Evolutionary conservation across 2,888 invertebrate genomes (phyloP).

Genomic region (Caradrina clavipalpis): DNA sequence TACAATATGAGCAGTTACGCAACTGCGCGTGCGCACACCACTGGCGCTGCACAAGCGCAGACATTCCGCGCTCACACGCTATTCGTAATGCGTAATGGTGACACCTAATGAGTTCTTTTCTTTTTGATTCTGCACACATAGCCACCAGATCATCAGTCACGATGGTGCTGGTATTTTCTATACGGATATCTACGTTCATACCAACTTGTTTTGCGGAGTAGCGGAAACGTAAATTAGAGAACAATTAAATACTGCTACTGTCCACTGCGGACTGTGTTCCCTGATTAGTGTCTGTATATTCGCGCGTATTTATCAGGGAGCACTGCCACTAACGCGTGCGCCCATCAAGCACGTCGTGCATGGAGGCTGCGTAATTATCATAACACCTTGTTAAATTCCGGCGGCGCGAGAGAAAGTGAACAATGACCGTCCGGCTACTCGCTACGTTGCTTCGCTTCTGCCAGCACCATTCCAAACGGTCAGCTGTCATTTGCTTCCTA

Average conservation of each 20-base stretch:
- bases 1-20: slow-evolving; percentile 45
- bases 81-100: neutral
- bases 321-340: slow-evolving; percentile 2
- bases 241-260: neutral
- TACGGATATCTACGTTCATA: neutral
- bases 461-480: neutral
- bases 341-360: slow-evolving; percentile 16
- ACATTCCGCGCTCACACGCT: neutral
- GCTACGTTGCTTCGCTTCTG: slow-evolving; percentile 12
- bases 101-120: neutral
- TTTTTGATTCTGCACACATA: neutral
- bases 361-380: slow-evolving; percentile 57
- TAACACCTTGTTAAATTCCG: slow-evolving; percentile 64
- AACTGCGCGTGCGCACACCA: slow-evolving; percentile 37
- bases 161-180: neutral
- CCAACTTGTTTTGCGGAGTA: neutral
- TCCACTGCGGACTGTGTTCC: too few species aligned
- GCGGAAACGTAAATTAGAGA: neutral
- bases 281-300: neutral
- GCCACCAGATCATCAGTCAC: neutral
- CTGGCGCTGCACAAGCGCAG: slow-evolving; percentile 2
- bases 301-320: neutral
- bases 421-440: slow-evolving; percentile 46
- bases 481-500: slow-evolving; percentile 3
- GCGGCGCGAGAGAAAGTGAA: slow-evolving; percentile 66